Evolutionary conservation across 2,888 invertebrate genomes (phyloP), one percentile per base, ranked within the genome.

Genomic region (Drosophila cracens): DNA sequence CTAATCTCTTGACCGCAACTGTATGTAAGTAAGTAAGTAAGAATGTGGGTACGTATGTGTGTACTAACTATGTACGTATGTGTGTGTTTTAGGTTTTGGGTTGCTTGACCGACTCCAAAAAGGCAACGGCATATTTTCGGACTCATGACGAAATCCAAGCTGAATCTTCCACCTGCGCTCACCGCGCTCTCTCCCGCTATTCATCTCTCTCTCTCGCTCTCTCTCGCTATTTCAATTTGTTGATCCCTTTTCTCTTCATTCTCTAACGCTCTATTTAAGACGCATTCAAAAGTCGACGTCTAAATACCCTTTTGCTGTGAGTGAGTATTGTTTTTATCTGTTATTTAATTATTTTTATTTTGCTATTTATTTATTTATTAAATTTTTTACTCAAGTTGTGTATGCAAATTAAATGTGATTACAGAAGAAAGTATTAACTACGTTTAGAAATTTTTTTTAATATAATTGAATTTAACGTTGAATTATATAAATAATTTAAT

Each of bases 71-170:
- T n/a, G 40, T n/a, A n/a, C 54, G 62, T 49, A 21, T 64, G 21
- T 40, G 59, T 67, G 56, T 49, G 52, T 29, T 36, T 60, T 69
- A 46, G 38, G 48, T 43, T 60, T 62, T 74, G 67, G 68, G 76
- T 77, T 83, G 71, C 74, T 80, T 81, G 89, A 80, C 88, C 78
- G 71, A 70, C 64, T 70, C 52, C 38, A 40, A 57, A 71, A 59
- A 61, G 43, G 34, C 62, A 70, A 68, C 67, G 77, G 71, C 60
- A 67, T 83, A 87, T 87, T 86, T 83, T 89, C 66, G 79, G 72
- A 64, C 43, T 74, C 70, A 82, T 87, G 89, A 90, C 90, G 89
- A 90, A 76, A 80, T 46, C 64, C 76, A 57, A 54, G 34, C 46
- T 53, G 46, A 56, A n/a, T 71, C 82, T 74, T 46, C 49, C 69